Evolutionary conservation across 1,140 invertebrate genomes (phyloP), one percentile per base, ranked within the genome.

Genomic region (Drosophila tristis): DNA sequence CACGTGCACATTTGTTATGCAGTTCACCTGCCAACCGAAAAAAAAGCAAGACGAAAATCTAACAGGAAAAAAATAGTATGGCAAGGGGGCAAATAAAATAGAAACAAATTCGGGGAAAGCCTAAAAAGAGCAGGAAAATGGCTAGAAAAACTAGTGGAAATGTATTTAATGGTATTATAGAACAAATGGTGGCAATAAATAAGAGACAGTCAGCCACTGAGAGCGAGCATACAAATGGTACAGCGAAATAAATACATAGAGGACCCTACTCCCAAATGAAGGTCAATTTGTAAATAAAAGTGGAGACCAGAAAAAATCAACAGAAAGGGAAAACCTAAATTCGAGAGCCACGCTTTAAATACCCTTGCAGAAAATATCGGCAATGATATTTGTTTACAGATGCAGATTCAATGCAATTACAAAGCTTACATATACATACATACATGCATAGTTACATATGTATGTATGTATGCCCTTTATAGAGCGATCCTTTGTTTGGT

Each of bases 1-100:
- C 49, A 60, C 31, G 49, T 67, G 42, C 72, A 56, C 62, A 76
- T 67, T 67, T 65, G 51, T 76, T 76, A 67, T 60, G 63, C 73
- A 76, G 45, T 43, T 67, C 62, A 50, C 49, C 62, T 66, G 62
- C 35, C 55, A 47, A 11, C 8, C 13, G 49, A 49, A 49, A 35
- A 54, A n/a, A 51, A 66, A 9, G 20, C 23, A 43, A 15, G 16
- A 72, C 45, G 42, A 13, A 35, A 50, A 11, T 20, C 13, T 39
- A 57, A 44, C 16, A 42, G 6, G 29, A 31, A 23, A 13, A 13
- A 51, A 15, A 43, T 48, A 45, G 39, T 48, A 44, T 23, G 49
- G 42, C 9, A 20, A 20, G 23, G 4, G 4, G 35, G 35, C 0
- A 23, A 39, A 43, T 35, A 15, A 63, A 49, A 47, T 45, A 57